These are phyloP conservation scores for Ploceus nigricollis DNA, from an alignment of 2,113 vertebrate species.

Conservation along the genomic window DNA sequence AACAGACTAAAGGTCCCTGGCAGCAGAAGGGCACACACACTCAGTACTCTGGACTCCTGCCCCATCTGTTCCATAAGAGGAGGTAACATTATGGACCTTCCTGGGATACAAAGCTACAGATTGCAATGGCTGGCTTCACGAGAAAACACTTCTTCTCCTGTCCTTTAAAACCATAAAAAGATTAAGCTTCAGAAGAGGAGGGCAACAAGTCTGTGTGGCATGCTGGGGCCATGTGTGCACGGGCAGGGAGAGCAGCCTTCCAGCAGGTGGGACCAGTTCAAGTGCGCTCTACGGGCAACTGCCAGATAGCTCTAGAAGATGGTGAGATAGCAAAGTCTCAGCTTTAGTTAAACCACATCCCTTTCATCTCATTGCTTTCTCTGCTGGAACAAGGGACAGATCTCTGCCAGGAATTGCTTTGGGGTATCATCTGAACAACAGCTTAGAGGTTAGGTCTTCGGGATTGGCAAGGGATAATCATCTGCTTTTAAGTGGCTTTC, in stretches of 20 bases:
- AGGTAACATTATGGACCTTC: not conserved
- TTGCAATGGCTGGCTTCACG: not conserved
- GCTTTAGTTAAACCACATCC: not conserved
- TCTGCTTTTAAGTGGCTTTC: constrained; percentile 22
- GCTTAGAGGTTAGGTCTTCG: not conserved
- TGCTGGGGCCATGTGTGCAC: not conserved
- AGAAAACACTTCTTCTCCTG: not conserved
- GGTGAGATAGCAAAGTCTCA: not conserved
- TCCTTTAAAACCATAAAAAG: not conserved
- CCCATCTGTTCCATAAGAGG: not conserved
- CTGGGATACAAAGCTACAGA: not conserved
- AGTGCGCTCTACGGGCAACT: not conserved
- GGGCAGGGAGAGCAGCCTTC: not conserved
- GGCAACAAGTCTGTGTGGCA: not conserved
- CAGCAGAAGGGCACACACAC: rapidly evolving
- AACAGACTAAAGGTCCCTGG: not conserved
- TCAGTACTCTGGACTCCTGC: not conserved
- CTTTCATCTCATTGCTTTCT: not conserved
- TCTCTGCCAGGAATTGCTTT: not conserved
- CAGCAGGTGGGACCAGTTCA: not conserved
- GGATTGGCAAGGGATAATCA: not conserved
- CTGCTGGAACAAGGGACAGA: not conserved
- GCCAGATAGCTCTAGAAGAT: not conserved
- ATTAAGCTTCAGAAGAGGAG: not conserved
- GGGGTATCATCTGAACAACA: not conserved